Evolutionary conservation across 2,888 invertebrate species (phyloP), one percentile per base, ranked within the genome.

Genomic region (Drosophila paucipuncta): DNA sequence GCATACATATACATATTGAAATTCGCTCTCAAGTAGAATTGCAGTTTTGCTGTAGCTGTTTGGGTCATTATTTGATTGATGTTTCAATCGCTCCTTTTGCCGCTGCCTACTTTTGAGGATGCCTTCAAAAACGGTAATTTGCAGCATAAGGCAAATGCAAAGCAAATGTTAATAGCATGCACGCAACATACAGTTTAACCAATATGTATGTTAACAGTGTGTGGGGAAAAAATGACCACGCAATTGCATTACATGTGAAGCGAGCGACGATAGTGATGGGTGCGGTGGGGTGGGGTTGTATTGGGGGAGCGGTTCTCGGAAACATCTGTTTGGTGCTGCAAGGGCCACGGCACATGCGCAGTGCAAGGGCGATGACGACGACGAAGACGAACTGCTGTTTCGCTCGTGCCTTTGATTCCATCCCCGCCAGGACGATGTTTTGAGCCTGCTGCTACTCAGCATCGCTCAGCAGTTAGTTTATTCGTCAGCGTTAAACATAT

Each of bases 281-380:
- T 11, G 25, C 31, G 10, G 11, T 2, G 11, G 5, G 28, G n/a
- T 28, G 39, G 28, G 6, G 37, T 5, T 18, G n/a, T 5, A 31
- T 4, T 30, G 4, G 39, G n/a, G 33, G 25, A 30, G 50, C 30
- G 43, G 22, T 37, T 10, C 22, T 49, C 11, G 13, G 22, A 59
- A 80, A 81, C 80, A 80, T 81, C 63, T 80, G 80, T 63, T 80
- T 74, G 78, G 81, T 80, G 74, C 77, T 80, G 77, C 61, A 70
- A 60, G 59, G 67, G 67, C 70, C 68, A 77, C 16, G 53, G 65
- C 63, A 69, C 81, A 77, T 80, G 81, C 78, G 80, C 82, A 68
- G 18, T 71, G 22, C 13, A 33, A 39, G 28, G 3, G 4, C 28
- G 53, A 41, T 10, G n/a, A 47, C 22, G 22, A 50, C 54, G 31